phyloP scores from a whole-genome alignment of 2,888 invertebrate species.

The Pyrochroa serraticornis region DNA sequence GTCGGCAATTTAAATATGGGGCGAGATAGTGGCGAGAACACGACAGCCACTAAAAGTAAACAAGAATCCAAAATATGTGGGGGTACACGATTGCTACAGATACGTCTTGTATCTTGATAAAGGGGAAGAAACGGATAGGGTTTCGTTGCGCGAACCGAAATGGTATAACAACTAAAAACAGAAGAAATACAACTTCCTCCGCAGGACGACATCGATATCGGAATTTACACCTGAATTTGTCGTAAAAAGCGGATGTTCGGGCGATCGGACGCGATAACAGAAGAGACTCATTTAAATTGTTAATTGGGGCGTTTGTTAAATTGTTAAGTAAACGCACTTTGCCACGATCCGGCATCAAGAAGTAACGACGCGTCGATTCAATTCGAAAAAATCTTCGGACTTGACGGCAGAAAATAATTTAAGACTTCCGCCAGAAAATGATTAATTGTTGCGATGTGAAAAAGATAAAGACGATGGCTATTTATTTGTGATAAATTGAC shows the following conservation, averaged over 20 bases:
- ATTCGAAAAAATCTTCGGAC: not conserved
- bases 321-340: not conserved
- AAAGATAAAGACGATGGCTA: no score
- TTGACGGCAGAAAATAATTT: no score
- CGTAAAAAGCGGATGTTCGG: conserved; percentile 41
- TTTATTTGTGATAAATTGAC: no score
- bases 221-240: conserved; percentile 44
- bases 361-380: conserved; percentile 1
- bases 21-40: conserved; percentile 4
- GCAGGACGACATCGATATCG: conserved; percentile 32
- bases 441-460: no score
- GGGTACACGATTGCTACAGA: conserved; percentile 46
- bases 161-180: conserved; percentile 24
- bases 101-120: conserved; percentile 50
- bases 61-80: conserved; percentile 42
- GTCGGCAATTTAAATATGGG: conserved; percentile 7
- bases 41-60: conserved; percentile 16
- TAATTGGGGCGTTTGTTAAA: conserved; percentile 30
- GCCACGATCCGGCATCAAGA: not conserved
- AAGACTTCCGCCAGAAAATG: no score
- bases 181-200: conserved; percentile 36
- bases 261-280: conserved; percentile 24
- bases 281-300: conserved; percentile 35
- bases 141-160: conserved; percentile 30
- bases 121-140: conserved; percentile 39